Evolutionary conservation across 1,140 invertebrate genomes (phyloP), one percentile per base, ranked within the genome.

Genomic region (Zaprionus davidi): DNA sequence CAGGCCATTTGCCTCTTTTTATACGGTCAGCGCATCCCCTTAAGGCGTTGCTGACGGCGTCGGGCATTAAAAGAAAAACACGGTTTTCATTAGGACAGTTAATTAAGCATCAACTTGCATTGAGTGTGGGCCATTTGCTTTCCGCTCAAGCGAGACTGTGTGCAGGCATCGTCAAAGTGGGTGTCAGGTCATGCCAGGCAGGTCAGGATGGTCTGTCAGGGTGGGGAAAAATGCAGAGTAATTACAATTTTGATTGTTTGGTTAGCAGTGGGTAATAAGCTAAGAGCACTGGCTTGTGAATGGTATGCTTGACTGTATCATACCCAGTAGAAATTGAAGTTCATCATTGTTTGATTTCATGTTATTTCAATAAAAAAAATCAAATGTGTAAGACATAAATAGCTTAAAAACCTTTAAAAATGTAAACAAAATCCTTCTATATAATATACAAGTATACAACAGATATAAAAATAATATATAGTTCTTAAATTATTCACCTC

Each of bases 41-140:
- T 9, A 55, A 65, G 63, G 55, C 59, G 56, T 77, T 70, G 38
- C 38, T 5, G n/a, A 34, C 9, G 31, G 9, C 9, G 31, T 34
- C 31, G 20, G 72, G 82, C 73, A 70, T 60, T 70, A 71, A 67
- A 80, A 74, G 31, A 34, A 53, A 38, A 65, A 71, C 53, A 49
- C 49, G 62, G 59, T 63, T 77, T 87, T 76, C 83, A 86, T 78
- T 86, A 78, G 65, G 69, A 65, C 75, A 88, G 81, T 88, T 88
- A 88, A 88, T 88, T 90, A 85, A 79, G 79, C 76, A 68, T 71
- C 46, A 66, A 66, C 58, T 69, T 63, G 71, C 71, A 68, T 65
- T 28, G 58, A 67, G 74, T 65, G 73, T 68, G 31, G 73, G 63
- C 44, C 46, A 62, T 69, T 69, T 66, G 24, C 46, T 24, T 26